Evolutionary conservation across 2,888 invertebrate genomes (phyloP), one percentile per base, ranked within the genome.

Genomic region (Aquatica leii): DNA sequence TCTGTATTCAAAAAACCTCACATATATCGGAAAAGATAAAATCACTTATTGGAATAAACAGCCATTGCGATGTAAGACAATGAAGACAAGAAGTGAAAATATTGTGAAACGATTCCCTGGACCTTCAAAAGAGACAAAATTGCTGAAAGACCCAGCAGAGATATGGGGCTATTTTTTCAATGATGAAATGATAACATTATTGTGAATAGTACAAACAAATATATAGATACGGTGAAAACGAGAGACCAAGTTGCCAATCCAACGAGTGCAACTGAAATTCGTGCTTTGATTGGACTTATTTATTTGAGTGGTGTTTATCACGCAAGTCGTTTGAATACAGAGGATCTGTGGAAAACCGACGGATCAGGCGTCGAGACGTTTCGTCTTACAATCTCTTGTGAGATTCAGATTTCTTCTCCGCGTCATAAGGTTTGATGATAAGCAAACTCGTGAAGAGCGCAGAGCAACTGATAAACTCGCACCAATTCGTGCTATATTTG

Each of bases 401-500:
- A 46, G 46, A 46, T 46, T 46, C 15, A 40, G 40, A 40, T 8
- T 40, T 40, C 40, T 40, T 14, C 40, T 40, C 11, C 40, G 40
- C 40, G 40, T 40, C 4, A 40, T 40, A 4, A 40, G 40, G 14
- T 43, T 43, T 43, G 43, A 43, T 11, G 43, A 43, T 17, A 21
- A 18, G 14, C 24, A 14, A 55, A 20, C 40, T 53, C 40, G 12
- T 17, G 37, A 37, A 15, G 15, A 35, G 18, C 51, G 35, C 12
- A 15, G 17, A 35, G 31, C n/a, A 17, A 15, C 9, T 14, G 37
- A 37, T 37, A 37, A 37, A 11, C 11, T 37, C 9, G 37, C 37
- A 2, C 37, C 11, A 37, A 51, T 69, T 51, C 12, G 51, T 17
- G 17, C 41, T 37, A 37, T 37, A 2, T 37, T 37, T 37, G 37